Conservation (phyloP, 2,113 vertebrate genomes). For the Entomyzon cyanotis region DNA sequence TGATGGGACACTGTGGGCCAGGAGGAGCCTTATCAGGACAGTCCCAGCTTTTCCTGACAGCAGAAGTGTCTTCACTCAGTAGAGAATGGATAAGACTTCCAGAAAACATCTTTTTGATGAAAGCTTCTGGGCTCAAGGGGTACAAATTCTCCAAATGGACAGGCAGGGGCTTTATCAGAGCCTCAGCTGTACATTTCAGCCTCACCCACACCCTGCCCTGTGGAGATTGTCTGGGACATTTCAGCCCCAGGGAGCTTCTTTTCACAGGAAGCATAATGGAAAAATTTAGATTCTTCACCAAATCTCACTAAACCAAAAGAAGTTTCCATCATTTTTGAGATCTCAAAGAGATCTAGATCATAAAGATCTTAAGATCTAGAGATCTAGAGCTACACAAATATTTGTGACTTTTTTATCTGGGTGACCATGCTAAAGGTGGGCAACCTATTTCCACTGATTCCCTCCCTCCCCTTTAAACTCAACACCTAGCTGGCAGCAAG, state of each 20-base stretch:
- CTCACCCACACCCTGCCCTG: not conserved
- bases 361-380: not conserved
- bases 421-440: not conserved
- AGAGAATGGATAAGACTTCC: not conserved
- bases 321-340: not conserved
- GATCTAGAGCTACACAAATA: not conserved
- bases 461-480: not conserved
- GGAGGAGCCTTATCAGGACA: slow-evolving; percentile 28
- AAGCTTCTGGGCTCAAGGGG: not conserved
- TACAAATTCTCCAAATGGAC: not conserved
- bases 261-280: not conserved
- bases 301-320: not conserved
- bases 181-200: accelerated
- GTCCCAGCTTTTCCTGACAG: not conserved
- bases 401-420: not conserved
- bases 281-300: not conserved
- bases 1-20: not conserved
- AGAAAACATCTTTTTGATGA: not conserved
- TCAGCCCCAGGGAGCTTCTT: not conserved
- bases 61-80: not conserved
- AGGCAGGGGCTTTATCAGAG: not conserved
- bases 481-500: not conserved
- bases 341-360: not conserved
- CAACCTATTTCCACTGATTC: not conserved
- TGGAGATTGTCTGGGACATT: not conserved